A percentile compares a stretch with the other conserved stretches of the same genome.
phyloP scores from a whole-genome alignment of 2,888 invertebrate species.

The Suillia variegata region DNA sequence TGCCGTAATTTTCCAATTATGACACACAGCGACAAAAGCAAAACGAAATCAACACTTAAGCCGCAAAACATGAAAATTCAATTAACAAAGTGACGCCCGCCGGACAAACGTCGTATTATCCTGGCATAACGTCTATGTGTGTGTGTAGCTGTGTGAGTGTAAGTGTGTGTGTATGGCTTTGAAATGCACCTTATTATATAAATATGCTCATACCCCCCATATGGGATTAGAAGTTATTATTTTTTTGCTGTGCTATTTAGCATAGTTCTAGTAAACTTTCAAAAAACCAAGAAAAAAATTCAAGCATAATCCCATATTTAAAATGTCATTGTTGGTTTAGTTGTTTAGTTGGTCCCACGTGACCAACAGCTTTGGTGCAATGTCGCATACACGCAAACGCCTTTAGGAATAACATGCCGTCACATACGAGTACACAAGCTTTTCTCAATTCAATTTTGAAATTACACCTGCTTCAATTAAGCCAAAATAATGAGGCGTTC shows the following conservation, averaged over 20 bases:
- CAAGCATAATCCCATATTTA: too few relatives aligned
- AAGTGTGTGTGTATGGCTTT: neutral
- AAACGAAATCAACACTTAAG: neutral
- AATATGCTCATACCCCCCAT: constrained; percentile 34
- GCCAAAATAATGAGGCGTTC: neutral
- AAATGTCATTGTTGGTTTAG: too few relatives aligned
- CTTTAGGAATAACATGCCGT: too few relatives aligned
- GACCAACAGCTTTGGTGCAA: too few relatives aligned
- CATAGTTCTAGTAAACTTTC: too few relatives aligned
- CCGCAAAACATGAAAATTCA: constrained; percentile 48
- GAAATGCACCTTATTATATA: constrained; percentile 20
- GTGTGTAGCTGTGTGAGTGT: constrained; percentile 19
- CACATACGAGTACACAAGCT: neutral
- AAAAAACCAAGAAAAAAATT: too few relatives aligned
- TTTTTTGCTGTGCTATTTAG: too few relatives aligned
- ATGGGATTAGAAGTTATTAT: constrained; percentile 41
- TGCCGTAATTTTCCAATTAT: constrained; percentile 48
- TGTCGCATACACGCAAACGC: too few relatives aligned
- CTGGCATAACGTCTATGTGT: neutral
- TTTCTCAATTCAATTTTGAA: constrained; percentile 5
- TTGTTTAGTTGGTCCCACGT: too few relatives aligned
- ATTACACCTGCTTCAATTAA: constrained; percentile 17
- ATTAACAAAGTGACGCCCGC: constrained; percentile 49
- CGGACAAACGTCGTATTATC: constrained; percentile 11
- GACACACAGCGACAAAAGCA: neutral